Evolutionary conservation across 2,888 invertebrate species (phyloP).

Genomic region (Rotaria magnacalcarata): DNA sequence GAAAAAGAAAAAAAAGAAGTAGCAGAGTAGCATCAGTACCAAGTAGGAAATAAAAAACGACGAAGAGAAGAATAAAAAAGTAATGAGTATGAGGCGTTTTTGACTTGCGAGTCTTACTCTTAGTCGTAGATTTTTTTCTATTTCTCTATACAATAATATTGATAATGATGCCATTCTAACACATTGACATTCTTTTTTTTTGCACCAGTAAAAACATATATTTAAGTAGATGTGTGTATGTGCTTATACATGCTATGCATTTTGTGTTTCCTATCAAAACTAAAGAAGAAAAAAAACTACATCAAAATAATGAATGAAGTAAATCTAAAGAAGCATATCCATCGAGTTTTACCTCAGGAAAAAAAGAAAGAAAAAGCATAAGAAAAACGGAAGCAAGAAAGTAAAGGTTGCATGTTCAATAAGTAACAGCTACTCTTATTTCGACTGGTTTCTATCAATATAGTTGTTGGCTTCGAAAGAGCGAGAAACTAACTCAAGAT

Average conservation of each 20-base stretch:
- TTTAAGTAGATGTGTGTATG: background rate
- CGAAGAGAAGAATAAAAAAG: background rate
- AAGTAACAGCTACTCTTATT: background rate
- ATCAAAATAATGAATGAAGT: background rate
- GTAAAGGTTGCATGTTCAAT: background rate
- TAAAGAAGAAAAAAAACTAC: background rate
- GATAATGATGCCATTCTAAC: constrained; percentile 23
- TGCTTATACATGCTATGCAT: background rate
- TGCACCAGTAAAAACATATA: background rate
- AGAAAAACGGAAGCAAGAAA: background rate
- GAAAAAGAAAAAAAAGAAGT: background rate
- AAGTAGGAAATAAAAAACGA: background rate
- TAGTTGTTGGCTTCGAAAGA: background rate
- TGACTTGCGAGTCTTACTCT: background rate
- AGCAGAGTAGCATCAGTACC: background rate
- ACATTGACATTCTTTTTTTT: constrained; percentile 7
- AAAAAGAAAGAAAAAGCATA: background rate
- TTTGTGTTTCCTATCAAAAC: background rate
- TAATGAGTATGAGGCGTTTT: background rate
- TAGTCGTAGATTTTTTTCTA: background rate
- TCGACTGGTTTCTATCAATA: background rate
- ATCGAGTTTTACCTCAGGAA: background rate
- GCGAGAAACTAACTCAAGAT: background rate
- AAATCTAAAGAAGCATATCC: background rate
- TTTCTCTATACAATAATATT: constrained; percentile 8